Evolutionary conservation across 2,888 invertebrate species (phyloP).

Genomic region (Teleogryllus oceanicus): DNA sequence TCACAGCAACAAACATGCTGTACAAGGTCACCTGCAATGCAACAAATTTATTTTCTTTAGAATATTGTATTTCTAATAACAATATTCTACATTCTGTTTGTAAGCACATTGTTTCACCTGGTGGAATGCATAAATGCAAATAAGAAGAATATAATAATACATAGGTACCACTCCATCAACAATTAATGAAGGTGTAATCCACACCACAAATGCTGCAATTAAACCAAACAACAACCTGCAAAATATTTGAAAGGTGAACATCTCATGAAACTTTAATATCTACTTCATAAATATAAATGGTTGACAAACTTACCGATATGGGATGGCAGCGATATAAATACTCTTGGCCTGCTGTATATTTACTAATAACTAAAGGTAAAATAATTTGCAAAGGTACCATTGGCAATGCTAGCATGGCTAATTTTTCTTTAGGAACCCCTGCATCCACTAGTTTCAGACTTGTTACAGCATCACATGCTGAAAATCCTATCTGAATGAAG

Average conservation of each 20-base stretch:
- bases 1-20: conserved; percentile 94
- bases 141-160: conserved; percentile 67
- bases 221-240: conserved; percentile 77
- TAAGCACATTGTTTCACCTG: conserved; percentile 60
- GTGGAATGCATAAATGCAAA: conserved; percentile 81
- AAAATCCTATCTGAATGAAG: conserved; percentile 77
- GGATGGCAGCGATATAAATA: conserved; percentile 83
- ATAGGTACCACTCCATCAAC: conserved; percentile 61
- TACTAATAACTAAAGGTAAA: conserved; percentile 79
- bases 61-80: conserved; percentile 25
- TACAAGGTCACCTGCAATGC: conserved; percentile 75
- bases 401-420: conserved; percentile 89
- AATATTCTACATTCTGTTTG: neutral
- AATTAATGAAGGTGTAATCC: conserved; percentile 74
- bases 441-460: conserved; percentile 92
- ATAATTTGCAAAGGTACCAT: conserved; percentile 91
- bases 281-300: neutral
- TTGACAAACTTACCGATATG: conserved; percentile 57
- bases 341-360: conserved; percentile 87
- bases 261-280: neutral
- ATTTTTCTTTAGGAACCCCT: conserved; percentile 91
- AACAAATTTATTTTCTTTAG: too few species aligned
- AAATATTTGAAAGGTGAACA: conserved; percentile 4
- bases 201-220: conserved; percentile 78
- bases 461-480: conserved; percentile 92